Conservation (phyloP, 92 coral and sea anemone species). For the Virgularia gustaviana region DNA sequence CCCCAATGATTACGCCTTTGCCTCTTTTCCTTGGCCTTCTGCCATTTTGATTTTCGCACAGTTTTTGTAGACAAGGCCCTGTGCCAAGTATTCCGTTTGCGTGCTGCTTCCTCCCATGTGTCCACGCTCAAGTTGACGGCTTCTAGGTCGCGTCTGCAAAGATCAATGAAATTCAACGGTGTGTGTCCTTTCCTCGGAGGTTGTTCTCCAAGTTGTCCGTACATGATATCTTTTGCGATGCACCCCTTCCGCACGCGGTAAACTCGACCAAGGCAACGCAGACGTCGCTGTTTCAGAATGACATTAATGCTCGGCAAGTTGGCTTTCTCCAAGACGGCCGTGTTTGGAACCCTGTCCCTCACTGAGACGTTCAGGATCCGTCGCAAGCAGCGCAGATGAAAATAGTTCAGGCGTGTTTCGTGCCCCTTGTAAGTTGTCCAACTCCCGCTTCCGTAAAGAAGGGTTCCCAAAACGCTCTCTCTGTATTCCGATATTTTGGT, state of each 20-base stretch:
- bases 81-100: constrained; percentile 30
- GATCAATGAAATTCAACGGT: constrained; percentile 39
- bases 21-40: too few species aligned
- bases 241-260: constrained; percentile 30
- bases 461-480: constrained; percentile 36
- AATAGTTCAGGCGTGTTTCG: constrained; percentile 31
- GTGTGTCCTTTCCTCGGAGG: constrained; percentile 25
- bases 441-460: constrained; percentile 31
- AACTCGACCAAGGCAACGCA: constrained; percentile 55
- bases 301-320: constrained; percentile 38
- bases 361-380: constrained; percentile 41
- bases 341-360: constrained; percentile 46
- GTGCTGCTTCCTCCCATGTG: constrained; percentile 4
- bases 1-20: too few species aligned
- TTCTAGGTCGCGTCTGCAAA: constrained; percentile 27
- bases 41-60: too few species aligned
- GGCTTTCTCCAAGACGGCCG: constrained; percentile 32
- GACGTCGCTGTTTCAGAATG: constrained; percentile 47
- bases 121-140: background rate
- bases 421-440: constrained; percentile 42
- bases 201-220: constrained; percentile 36
- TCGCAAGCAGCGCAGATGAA: constrained; percentile 50
- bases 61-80: too few species aligned
- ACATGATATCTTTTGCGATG: constrained; percentile 41
- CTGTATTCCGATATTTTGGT: constrained; percentile 36